A percentile compares a stretch with the other conserved stretches of the same genome.
phyloP scores from a whole-genome alignment of 2,113 vertebrate genomes.

The Spizaetus ornatus region DNA sequence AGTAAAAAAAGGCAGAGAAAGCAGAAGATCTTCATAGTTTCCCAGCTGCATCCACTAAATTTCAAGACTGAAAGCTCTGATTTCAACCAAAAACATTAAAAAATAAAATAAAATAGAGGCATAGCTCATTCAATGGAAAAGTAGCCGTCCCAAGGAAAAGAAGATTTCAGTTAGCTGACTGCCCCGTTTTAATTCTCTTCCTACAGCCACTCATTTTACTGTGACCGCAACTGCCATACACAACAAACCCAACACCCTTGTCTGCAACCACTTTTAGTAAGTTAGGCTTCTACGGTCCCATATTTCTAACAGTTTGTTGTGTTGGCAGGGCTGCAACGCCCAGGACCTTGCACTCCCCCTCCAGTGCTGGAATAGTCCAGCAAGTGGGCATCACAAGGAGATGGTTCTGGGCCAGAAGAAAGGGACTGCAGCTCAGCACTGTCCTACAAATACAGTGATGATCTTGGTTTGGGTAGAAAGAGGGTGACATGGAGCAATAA shows the following conservation, averaged over 20 bases:
- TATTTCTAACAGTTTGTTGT: not conserved
- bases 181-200: not conserved
- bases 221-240: not conserved
- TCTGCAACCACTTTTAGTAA: not conserved
- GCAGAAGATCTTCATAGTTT: not conserved
- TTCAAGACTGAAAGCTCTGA: not conserved
- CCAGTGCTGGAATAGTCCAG: no score
- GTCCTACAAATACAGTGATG: not conserved
- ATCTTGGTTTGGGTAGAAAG: not conserved
- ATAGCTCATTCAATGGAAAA: not conserved
- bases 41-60: not conserved
- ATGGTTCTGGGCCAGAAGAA: not conserved
- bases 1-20: not conserved
- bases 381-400: not conserved
- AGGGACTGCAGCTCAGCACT: not conserved
- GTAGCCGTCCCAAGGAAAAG: not conserved
- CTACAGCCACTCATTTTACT: accelerated
- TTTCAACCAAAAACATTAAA: not conserved
- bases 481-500: not conserved
- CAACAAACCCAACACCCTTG: no score
- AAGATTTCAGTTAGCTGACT: not conserved
- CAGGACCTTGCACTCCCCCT: not conserved
- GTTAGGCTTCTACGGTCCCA: not conserved
- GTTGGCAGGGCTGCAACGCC: not conserved
- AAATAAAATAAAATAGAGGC: not conserved